Conservation (phyloP, 1,140 invertebrate genomes). For the Oreohelix idahoensis region DNA sequence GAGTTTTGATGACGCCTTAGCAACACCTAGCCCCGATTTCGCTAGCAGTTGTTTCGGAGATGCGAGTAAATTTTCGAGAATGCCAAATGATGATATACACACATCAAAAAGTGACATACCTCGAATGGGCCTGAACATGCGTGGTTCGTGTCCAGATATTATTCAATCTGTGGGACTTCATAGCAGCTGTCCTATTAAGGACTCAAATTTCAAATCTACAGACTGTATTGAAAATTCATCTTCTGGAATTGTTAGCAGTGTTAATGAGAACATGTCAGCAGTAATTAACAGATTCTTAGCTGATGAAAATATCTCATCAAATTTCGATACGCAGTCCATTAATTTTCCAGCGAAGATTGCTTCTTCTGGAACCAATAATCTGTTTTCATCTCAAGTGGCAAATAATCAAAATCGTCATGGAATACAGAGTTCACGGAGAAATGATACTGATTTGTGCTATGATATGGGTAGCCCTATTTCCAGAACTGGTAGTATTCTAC, state of each 20-base stretch:
- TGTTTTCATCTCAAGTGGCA: neutral
- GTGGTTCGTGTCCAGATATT: neutral
- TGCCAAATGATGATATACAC: neutral
- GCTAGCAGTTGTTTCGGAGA: neutral
- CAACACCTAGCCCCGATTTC: neutral
- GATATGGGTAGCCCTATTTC: neutral
- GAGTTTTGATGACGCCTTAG: neutral
- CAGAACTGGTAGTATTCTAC: neutral
- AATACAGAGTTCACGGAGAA: neutral
- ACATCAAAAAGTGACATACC: neutral
- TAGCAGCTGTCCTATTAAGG: too few species aligned
- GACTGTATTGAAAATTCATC: neutral
- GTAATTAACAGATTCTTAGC: neutral
- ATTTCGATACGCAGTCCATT: neutral
- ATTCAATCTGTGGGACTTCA: neutral
- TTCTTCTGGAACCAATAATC: neutral
- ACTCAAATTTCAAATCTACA: neutral
- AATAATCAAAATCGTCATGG: neutral
- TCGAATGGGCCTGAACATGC: neutral
- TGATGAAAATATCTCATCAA: neutral
- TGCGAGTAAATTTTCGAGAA: neutral
- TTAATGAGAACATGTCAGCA: neutral
- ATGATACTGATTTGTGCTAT: neutral
- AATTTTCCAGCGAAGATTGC: neutral
- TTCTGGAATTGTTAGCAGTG: neutral